A percentile compares a stretch with the other conserved stretches of the same genome.
Conservation (phyloP, 2,888 invertebrate species). For the Tanytarsus gracilentus region DNA sequence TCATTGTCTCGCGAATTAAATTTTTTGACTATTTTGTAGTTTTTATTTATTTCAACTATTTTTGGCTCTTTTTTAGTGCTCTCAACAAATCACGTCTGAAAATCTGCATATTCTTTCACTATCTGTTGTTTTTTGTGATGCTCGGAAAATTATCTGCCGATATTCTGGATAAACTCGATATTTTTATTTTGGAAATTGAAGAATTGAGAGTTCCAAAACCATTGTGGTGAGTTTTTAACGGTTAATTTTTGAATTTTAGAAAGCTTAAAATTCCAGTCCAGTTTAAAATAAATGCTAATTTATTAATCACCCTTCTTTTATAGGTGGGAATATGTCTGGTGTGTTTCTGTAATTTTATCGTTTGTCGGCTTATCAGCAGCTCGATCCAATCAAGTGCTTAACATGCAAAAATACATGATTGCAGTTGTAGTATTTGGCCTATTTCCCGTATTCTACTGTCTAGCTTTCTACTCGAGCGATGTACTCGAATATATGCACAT, state of each 20-base stretch:
- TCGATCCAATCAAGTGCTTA: slow-evolving; percentile 69
- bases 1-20: not conserved
- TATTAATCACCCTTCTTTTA: slow-evolving; percentile 49
- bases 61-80: slow-evolving; percentile 61
- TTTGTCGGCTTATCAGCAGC: slow-evolving; percentile 80
- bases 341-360: slow-evolving; percentile 69
- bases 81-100: slow-evolving; percentile 92
- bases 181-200: slow-evolving; percentile 89
- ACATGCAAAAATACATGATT: slow-evolving; percentile 69
- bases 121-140: slow-evolving; percentile 81
- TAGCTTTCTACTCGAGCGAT: slow-evolving; percentile 73
- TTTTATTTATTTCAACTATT: not conserved
- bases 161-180: slow-evolving; percentile 83
- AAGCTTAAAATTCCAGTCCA: not conserved
- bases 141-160: slow-evolving; percentile 83
- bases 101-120: slow-evolving; percentile 89
- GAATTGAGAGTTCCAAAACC: slow-evolving; percentile 82
- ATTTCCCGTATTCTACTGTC: slow-evolving; percentile 70
- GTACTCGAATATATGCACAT: slow-evolving; percentile 66
- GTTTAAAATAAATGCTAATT: slow-evolving; percentile 32
- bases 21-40: not conserved
- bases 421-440: slow-evolving; percentile 72
- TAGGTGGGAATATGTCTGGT: slow-evolving; percentile 92
- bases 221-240: slow-evolving; percentile 36
- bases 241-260: no score